phyloP scores from a whole-genome alignment of 2,113 vertebrate genomes.

The Geothlypis trichas region DNA sequence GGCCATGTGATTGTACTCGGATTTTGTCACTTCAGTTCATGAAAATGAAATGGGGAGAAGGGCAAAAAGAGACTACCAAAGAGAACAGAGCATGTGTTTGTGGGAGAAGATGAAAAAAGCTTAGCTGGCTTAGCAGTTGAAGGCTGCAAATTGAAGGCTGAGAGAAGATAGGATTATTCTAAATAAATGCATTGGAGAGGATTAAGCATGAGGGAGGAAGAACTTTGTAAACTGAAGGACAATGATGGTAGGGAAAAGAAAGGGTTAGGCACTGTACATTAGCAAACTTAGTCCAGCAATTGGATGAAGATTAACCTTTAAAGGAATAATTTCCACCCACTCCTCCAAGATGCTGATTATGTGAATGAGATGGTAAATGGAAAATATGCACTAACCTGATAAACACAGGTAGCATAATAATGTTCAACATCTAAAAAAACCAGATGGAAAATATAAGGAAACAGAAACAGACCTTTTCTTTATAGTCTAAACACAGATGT shows the following conservation, averaged over 20 bases:
- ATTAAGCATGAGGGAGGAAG: conserved; percentile 19
- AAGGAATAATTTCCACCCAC: neutral
- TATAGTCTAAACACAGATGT: neutral
- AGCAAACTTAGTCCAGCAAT: neutral
- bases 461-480: neutral
- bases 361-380: neutral
- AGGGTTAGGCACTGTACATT: neutral
- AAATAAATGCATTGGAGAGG: conserved; percentile 14
- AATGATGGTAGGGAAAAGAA: neutral
- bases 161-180: conserved; percentile 25
- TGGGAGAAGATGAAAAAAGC: neutral
- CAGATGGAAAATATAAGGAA: neutral
- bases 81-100: neutral
- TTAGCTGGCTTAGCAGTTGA: conserved; percentile 34
- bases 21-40: neutral
- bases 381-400: neutral
- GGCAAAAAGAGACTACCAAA: neutral
- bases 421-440: neutral
- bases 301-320: neutral
- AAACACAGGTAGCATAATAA: neutral
- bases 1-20: neutral
- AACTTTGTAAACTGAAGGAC: conserved; percentile 3
- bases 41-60: neutral
- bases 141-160: conserved; percentile 13
- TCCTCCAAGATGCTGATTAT: neutral